Evolutionary conservation across 1,140 invertebrate genomes (phyloP).

Genomic region (Atta cephalotes): DNA sequence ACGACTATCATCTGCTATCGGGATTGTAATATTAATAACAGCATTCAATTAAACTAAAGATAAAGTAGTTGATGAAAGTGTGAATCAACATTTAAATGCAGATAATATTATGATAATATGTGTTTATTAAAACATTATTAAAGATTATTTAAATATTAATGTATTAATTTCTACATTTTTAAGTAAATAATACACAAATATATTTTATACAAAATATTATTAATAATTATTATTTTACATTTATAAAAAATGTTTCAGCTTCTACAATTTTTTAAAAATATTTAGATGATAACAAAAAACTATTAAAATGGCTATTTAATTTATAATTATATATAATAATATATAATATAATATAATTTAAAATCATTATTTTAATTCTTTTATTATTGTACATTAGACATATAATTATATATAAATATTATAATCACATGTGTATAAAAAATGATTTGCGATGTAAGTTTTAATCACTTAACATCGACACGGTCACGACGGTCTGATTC

Average conservation of each 20-base stretch:
- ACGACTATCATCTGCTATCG: conserved; percentile 21
- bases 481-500: conserved; percentile 58
- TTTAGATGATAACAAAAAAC: background rate
- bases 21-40: conserved; percentile 45
- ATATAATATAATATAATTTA: no score
- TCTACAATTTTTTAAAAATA: background rate
- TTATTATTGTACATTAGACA: background rate
- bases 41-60: conserved; percentile 11
- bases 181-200: background rate
- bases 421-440: background rate
- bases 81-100: background rate
- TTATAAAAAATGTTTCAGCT: background rate
- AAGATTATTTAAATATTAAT: background rate
- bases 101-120: background rate
- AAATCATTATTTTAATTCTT: background rate
- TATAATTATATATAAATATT: conserved; percentile 15
- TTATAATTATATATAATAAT: background rate
- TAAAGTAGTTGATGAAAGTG: background rate
- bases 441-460: background rate
- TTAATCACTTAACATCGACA: conserved; percentile 55
- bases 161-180: background rate
- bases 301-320: background rate
- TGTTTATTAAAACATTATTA: background rate
- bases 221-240: background rate
- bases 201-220: background rate